phyloP scores from a whole-genome alignment of 2,888 invertebrate species.

The Stenichneumon culpator region DNA sequence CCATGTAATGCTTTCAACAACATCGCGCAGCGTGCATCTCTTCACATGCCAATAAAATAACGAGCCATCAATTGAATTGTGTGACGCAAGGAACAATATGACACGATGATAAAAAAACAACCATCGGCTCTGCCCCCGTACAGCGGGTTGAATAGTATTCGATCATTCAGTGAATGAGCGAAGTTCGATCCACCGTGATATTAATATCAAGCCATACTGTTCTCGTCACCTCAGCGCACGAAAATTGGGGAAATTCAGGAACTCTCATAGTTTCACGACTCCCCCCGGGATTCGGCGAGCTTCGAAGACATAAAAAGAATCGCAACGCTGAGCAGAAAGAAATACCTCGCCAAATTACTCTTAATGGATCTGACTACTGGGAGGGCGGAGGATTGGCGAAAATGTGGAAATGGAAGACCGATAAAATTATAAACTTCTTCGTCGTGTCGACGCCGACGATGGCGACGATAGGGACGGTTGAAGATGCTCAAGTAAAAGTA shows the following conservation, averaged over 20 bases:
- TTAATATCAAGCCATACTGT: not conserved
- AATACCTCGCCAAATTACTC: constrained; percentile 74
- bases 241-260: not conserved
- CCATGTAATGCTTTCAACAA: not conserved
- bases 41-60: constrained; percentile 13
- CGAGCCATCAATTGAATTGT: not conserved
- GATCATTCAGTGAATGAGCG: not conserved
- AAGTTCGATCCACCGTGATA: not conserved
- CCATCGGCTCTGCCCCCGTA: not conserved
- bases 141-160: not conserved
- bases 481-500: constrained; percentile 55
- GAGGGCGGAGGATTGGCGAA: constrained; percentile 49
- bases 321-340: constrained; percentile 41
- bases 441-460: constrained; percentile 63
- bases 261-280: not conserved
- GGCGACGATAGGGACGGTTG: constrained; percentile 17
- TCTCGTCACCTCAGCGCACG: not conserved
- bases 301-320: not conserved
- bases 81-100: not conserved
- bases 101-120: not conserved
- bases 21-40: not conserved
- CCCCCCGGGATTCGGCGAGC: not conserved
- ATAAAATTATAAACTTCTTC: constrained; percentile 80
- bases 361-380: constrained; percentile 76
- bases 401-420: constrained; percentile 69